phyloP scores from a whole-genome alignment of 2,888 invertebrate species.

The Mesoligia furuncula region DNA sequence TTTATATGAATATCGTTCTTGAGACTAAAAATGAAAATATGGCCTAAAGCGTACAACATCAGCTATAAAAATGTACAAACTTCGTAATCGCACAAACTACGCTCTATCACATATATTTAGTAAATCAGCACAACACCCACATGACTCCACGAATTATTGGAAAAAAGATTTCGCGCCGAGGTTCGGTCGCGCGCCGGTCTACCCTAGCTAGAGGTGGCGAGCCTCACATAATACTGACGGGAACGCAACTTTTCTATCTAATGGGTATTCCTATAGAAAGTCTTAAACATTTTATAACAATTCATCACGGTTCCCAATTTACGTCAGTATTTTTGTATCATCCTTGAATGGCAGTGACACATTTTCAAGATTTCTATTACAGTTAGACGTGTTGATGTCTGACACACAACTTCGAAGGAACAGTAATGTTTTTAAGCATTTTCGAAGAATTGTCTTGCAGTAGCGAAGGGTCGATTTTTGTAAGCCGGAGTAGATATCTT shows the following conservation, averaged over 20 bases:
- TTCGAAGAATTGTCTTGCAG: background rate
- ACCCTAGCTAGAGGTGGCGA: conserved; percentile 60
- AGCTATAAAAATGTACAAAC: conserved; percentile 60
- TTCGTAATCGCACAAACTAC: conserved; percentile 52
- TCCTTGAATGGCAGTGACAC: conserved; percentile 13
- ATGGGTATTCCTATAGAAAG: conserved; percentile 30
- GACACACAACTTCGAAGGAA: conserved; percentile 16
- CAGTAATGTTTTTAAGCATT: conserved; percentile 9
- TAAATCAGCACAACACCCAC: conserved; percentile 59
- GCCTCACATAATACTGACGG: conserved; percentile 58
- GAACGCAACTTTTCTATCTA: conserved; percentile 41
- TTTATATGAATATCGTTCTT: conserved; percentile 23
- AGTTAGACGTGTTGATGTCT: background rate
- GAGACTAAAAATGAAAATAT: conserved; percentile 44
- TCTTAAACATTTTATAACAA: conserved; percentile 19
- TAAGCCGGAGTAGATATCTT: too few relatives aligned
- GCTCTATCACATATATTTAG: conserved; percentile 62
- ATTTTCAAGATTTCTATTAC: conserved; percentile 14
- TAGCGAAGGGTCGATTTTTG: too few relatives aligned
- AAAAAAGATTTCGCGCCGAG: conserved; percentile 41
- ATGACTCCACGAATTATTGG: conserved; percentile 53
- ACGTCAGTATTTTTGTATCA: conserved; percentile 10
- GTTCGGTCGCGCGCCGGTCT: conserved; percentile 33
- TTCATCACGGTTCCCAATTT: conserved; percentile 18
- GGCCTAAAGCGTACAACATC: conserved; percentile 56